phyloP scores from a whole-genome alignment of 1,140 invertebrate genomes.

The Trachymyrmex septentrionalis region DNA sequence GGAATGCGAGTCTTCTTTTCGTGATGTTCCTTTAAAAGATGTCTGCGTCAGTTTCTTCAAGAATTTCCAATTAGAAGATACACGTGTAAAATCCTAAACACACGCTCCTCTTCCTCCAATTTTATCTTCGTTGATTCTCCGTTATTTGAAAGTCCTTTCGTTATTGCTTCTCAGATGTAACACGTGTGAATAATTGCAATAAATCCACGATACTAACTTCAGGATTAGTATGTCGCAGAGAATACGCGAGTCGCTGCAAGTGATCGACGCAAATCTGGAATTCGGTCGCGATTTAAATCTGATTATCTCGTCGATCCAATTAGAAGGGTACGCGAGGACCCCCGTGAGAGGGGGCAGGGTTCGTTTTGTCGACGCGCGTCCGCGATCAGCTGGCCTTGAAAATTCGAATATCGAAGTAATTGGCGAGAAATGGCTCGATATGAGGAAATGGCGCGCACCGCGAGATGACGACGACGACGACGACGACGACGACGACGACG shows the following conservation, averaged over 20 bases:
- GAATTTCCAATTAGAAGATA: conserved; percentile 45
- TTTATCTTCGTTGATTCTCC: not conserved
- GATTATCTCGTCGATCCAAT: conserved; percentile 83
- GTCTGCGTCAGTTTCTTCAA: conserved; percentile 14
- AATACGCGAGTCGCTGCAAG: not conserved
- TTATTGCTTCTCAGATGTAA: not conserved
- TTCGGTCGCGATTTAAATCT: conserved; percentile 82
- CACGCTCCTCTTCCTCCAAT: not conserved
- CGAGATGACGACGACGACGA: conserved; percentile 66
- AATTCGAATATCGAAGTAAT: conserved; percentile 84
- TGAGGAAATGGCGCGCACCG: conserved; percentile 52
- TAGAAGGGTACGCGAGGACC: conserved; percentile 68
- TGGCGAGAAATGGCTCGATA: conserved; percentile 72
- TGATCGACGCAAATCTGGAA: conserved; percentile 46
- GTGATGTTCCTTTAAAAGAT: not conserved
- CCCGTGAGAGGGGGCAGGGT: conserved; percentile 35
- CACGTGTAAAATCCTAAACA: conserved; percentile 11
- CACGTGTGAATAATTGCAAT: conserved; percentile 20
- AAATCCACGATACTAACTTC: not conserved
- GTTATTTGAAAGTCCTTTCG: not conserved
- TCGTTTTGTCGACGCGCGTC: conserved; percentile 49
- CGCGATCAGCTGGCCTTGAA: conserved; percentile 78
- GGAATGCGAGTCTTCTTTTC: conserved; percentile 5
- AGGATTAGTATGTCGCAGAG: not conserved
- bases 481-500: conserved; percentile 60